Evolutionary conservation across 2,113 vertebrate genomes (phyloP).

Genomic region (Pelodiscus sinensis): DNA sequence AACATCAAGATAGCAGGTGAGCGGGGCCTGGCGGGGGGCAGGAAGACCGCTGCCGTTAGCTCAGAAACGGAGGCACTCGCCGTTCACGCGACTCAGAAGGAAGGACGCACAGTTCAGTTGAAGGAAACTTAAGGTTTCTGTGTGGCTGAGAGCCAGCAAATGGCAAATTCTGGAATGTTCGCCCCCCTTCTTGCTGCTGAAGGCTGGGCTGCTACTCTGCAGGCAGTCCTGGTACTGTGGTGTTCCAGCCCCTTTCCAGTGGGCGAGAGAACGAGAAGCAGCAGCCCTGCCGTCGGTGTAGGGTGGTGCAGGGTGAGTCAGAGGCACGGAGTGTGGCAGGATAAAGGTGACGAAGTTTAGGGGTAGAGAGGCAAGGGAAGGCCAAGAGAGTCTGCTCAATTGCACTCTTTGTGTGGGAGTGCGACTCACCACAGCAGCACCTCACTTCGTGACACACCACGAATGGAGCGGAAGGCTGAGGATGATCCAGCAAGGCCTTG

Average conservation of each 20-base stretch:
- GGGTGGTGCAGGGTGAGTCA: background rate
- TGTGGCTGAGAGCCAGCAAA: conserved; percentile 43
- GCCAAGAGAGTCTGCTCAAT: rapidly evolving
- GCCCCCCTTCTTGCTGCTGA: background rate
- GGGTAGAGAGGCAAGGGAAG: background rate
- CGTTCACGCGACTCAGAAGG: conserved; percentile 55
- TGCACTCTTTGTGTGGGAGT: rapidly evolving
- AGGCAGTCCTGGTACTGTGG: rapidly evolving
- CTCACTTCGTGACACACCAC: background rate
- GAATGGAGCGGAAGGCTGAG: background rate
- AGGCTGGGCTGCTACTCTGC: background rate
- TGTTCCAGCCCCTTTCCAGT: rapidly evolving
- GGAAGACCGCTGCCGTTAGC: conserved; percentile 46
- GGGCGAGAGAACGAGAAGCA: rapidly evolving
- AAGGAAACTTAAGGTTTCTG: conserved; percentile 61
- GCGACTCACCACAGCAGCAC: rapidly evolving
- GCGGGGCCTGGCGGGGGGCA: background rate
- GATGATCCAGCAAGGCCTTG: rapidly evolving
- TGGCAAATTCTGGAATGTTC: conserved; percentile 44
- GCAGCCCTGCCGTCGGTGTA: background rate
- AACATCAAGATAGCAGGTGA: conserved; percentile 95
- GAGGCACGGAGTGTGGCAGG: background rate
- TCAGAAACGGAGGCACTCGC: conserved; percentile 32
- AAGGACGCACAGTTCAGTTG: conserved; percentile 22
- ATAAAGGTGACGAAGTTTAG: rapidly evolving